phyloP scores from a whole-genome alignment of 2,797 vertebrate species.

The Rhincodon typus region DNA sequence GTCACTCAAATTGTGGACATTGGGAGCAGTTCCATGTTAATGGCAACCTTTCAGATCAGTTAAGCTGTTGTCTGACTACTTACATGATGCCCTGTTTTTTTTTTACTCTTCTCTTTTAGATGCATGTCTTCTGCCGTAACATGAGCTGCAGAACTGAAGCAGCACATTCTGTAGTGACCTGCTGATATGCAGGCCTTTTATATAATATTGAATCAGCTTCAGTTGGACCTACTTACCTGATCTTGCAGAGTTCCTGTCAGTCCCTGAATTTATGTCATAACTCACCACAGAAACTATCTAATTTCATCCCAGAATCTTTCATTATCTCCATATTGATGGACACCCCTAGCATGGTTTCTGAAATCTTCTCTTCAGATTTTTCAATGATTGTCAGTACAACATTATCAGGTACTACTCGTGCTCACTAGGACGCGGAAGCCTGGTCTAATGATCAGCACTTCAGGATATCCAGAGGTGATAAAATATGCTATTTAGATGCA shows the following conservation, averaged over 20 bases:
- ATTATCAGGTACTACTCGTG: background rate
- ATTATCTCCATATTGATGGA: background rate
- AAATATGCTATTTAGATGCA: background rate
- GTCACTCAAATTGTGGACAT: background rate
- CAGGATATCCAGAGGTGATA: too few species aligned
- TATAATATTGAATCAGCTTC: background rate
- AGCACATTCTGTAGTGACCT: background rate
- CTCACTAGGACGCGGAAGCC: too few species aligned
- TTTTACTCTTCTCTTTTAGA: background rate
- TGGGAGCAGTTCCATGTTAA: background rate
- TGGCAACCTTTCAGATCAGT: background rate
- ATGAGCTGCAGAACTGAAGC: background rate
- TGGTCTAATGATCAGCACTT: too few species aligned
- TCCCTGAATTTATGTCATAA: background rate
- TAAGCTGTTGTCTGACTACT: background rate
- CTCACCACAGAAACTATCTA: background rate
- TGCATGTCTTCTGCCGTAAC: background rate
- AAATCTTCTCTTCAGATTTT: background rate
- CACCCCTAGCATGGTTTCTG: background rate
- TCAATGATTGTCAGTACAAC: background rate
- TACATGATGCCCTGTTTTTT: background rate
- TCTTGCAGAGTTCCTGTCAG: background rate
- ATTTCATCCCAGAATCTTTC: background rate
- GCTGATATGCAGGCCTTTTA: background rate
- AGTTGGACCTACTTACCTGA: background rate